A percentile compares a stretch with the other conserved stretches of the same genome.
Evolutionary conservation across 2,113 vertebrate species (phyloP).

Genomic region (Phaethornis superciliosus): DNA sequence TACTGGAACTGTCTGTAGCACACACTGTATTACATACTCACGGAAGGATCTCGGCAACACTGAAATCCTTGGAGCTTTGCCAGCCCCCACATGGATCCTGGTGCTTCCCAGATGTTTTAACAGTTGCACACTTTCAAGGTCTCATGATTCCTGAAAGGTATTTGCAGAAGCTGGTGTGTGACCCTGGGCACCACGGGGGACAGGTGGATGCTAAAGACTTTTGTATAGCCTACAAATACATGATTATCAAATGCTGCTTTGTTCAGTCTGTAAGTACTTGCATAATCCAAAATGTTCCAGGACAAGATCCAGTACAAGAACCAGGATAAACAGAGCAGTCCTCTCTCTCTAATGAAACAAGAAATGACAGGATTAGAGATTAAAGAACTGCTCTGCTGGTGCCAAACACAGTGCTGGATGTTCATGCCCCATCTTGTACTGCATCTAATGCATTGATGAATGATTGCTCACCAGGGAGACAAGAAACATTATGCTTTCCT

Average conservation of each 20-base stretch:
- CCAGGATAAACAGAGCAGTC: neutral
- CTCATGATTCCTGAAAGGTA: neutral
- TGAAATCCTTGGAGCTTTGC: neutral
- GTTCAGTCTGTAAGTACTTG: neutral
- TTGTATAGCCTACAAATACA: neutral
- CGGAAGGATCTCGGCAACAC: neutral
- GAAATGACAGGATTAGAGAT: neutral
- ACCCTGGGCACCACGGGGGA: rapidly evolving
- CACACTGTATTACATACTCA: neutral
- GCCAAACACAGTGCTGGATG: neutral
- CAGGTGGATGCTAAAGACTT: neutral
- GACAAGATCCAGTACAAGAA: neutral
- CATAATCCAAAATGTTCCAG: neutral
- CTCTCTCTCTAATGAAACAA: neutral
- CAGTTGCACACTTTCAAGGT: neutral
- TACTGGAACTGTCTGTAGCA: neutral
- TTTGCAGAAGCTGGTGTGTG: neutral
- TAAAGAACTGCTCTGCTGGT: neutral
- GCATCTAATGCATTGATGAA: neutral
- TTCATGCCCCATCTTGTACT: conserved; percentile 39
- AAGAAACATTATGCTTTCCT: neutral
- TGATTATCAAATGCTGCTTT: neutral
- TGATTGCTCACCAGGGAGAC: neutral
- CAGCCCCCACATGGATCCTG: neutral
- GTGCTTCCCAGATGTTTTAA: neutral